Conservation (phyloP, 2,113 vertebrate genomes). For the Hippocampus mohnikei region DNA sequence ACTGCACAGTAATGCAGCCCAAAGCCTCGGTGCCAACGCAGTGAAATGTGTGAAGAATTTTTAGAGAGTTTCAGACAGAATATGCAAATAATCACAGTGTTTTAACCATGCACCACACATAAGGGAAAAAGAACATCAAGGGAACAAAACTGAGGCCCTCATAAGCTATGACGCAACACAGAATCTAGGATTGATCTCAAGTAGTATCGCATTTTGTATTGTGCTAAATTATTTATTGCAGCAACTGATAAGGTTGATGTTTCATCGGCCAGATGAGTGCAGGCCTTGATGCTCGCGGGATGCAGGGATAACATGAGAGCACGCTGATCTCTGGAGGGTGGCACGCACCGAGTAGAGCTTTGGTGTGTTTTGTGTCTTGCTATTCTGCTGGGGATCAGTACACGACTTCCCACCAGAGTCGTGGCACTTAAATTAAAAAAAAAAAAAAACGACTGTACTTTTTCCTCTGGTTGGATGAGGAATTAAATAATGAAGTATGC, state of each 20-base stretch:
- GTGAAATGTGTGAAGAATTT: constrained; percentile 14
- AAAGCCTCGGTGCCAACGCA: constrained; percentile 21
- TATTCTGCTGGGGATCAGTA: constrained; percentile 57
- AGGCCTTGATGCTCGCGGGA: constrained; percentile 59
- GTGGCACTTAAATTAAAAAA: constrained; percentile 44
- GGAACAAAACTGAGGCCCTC: constrained; percentile 19
- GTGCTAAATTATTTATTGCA: constrained; percentile 68
- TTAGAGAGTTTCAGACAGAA: constrained; percentile 15
- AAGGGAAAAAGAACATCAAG: constrained; percentile 28
- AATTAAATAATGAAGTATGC: constrained; percentile 59
- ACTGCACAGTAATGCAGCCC: constrained; percentile 18
- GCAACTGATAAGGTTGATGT: constrained; percentile 41
- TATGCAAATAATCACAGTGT: constrained; percentile 31
- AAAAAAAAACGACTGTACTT: not conserved
- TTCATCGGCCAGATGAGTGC: constrained; percentile 55
- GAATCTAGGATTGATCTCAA: constrained; percentile 48
- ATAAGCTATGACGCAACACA: constrained; percentile 37
- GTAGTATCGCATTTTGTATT: constrained; percentile 49
- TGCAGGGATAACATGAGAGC: constrained; percentile 70
- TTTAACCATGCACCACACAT: constrained; percentile 28
- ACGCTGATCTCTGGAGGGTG: constrained; percentile 61
- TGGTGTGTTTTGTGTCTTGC: constrained; percentile 50
- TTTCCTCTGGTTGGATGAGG: constrained; percentile 57
- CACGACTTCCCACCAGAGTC: constrained; percentile 38
- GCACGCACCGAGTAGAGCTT: constrained; percentile 43